Evolutionary conservation across 2,113 vertebrate species (phyloP).

Genomic region (Gambusia affinis): DNA sequence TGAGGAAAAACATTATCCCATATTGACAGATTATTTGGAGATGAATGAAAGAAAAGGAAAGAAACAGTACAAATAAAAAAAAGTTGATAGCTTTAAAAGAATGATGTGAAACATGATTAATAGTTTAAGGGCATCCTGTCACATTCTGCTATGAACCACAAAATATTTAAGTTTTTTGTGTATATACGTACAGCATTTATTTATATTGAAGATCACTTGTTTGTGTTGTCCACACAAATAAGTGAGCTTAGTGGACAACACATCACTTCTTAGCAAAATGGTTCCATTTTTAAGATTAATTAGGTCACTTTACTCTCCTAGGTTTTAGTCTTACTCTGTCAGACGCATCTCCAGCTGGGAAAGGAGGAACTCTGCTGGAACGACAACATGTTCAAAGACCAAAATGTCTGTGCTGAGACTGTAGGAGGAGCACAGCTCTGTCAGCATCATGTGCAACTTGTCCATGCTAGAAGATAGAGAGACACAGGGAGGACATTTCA

Average conservation of each 20-base stretch:
- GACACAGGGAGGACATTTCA: neutral
- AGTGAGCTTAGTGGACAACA: neutral
- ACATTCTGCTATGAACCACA: neutral
- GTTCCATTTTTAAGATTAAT: neutral
- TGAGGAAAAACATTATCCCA: conserved; percentile 21
- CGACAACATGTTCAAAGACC: conserved; percentile 85
- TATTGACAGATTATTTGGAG: conserved; percentile 3
- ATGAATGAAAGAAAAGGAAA: neutral
- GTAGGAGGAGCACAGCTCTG: conserved; percentile 86
- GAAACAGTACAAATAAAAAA: neutral
- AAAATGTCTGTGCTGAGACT: conserved; percentile 80
- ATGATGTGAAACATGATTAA: neutral
- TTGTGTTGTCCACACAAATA: neutral
- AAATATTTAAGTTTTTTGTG: fast-evolving
- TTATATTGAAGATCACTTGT: neutral
- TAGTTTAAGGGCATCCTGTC: neutral
- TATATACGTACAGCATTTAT: neutral
- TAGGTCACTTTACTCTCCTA: neutral
- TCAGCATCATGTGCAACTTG: conserved; percentile 87
- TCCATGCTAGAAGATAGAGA: conserved; percentile 82
- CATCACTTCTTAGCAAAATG: conserved; percentile 7
- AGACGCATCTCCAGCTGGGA: conserved; percentile 87
- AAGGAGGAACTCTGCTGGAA: conserved; percentile 89
- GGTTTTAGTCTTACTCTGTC: conserved; percentile 80
- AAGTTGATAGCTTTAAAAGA: neutral